Conservation (phyloP, 2,888 invertebrate species). For the Syritta pipiens region DNA sequence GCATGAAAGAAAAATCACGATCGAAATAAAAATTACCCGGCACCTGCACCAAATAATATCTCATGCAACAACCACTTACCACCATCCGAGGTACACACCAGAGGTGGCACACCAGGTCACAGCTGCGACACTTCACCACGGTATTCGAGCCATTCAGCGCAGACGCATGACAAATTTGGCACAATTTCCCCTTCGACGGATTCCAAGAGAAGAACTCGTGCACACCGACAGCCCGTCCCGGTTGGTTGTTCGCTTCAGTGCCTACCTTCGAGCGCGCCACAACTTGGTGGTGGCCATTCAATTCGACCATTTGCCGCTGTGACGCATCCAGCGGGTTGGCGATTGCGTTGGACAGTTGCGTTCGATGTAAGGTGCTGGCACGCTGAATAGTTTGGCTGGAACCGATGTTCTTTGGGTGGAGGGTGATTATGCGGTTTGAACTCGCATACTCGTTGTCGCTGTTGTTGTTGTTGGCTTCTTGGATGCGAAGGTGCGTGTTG, state of each 20-base stretch:
- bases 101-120: conserved; percentile 69
- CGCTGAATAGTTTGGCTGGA: conserved; percentile 63
- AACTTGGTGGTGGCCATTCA: too few species aligned
- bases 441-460: conserved; percentile 27
- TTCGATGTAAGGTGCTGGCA: conserved; percentile 33
- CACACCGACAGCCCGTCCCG: conserved; percentile 11
- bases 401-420: conserved; percentile 65
- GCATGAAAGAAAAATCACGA: background rate
- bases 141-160: conserved; percentile 45
- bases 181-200: conserved; percentile 65
- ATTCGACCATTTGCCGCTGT: conserved; percentile 16
- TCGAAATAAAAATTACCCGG: background rate
- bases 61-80: conserved; percentile 62
- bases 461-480: conserved; percentile 35
- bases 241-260: background rate
- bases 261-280: conserved; percentile 23
- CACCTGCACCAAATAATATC: background rate
- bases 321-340: conserved; percentile 20
- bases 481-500: conserved; percentile 47
- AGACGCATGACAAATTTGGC: conserved; percentile 70
- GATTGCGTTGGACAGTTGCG: conserved; percentile 22
- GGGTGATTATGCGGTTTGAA: conserved; percentile 59
- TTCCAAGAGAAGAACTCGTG: conserved; percentile 67
- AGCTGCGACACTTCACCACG: conserved; percentile 67
- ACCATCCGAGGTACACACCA: conserved; percentile 62